Evolutionary conservation across 2,888 invertebrate genomes (phyloP).

Genomic region (Hypomecis atomaria): DNA sequence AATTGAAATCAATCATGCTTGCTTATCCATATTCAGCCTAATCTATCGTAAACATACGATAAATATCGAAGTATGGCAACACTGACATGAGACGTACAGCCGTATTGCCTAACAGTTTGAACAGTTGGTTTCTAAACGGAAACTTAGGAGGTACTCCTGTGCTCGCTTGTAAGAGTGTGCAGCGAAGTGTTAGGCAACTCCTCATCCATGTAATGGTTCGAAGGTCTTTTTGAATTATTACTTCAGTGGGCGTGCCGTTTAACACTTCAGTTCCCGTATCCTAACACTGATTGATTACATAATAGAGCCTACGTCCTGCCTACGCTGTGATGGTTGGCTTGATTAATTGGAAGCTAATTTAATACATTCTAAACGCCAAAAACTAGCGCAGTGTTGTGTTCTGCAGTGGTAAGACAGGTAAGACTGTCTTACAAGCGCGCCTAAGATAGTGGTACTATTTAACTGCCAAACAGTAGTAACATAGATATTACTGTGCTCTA

Average conservation of each 20-base stretch:
- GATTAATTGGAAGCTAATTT: slow-evolving; percentile 7
- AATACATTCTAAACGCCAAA: background rate
- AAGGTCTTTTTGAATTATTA: slow-evolving; percentile 64
- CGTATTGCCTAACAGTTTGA: slow-evolving; percentile 64
- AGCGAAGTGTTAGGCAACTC: slow-evolving; percentile 64
- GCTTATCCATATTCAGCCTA: too few relatives aligned
- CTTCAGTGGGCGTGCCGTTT: slow-evolving; percentile 54
- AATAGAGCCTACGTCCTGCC: slow-evolving; percentile 31
- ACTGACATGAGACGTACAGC: slow-evolving; percentile 47
- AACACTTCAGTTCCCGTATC: slow-evolving; percentile 43
- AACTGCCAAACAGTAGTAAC: too few relatives aligned
- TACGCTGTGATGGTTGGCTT: slow-evolving; percentile 15
- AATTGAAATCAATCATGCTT: too few relatives aligned
- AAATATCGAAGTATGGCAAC: too few relatives aligned
- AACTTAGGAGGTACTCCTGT: slow-evolving; percentile 58
- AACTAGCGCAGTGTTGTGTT: too few relatives aligned
- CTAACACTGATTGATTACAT: slow-evolving; percentile 33
- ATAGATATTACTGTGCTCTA: too few relatives aligned
- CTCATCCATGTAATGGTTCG: slow-evolving; percentile 68
- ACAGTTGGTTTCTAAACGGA: slow-evolving; percentile 75
- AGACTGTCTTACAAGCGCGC: too few relatives aligned
- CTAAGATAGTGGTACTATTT: too few relatives aligned
- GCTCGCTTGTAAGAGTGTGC: slow-evolving; percentile 53
- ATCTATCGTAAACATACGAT: too few relatives aligned
- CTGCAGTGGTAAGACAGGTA: too few relatives aligned